Evolutionary conservation across 2,113 vertebrate species (phyloP).

Genomic region (Galbula dea): DNA sequence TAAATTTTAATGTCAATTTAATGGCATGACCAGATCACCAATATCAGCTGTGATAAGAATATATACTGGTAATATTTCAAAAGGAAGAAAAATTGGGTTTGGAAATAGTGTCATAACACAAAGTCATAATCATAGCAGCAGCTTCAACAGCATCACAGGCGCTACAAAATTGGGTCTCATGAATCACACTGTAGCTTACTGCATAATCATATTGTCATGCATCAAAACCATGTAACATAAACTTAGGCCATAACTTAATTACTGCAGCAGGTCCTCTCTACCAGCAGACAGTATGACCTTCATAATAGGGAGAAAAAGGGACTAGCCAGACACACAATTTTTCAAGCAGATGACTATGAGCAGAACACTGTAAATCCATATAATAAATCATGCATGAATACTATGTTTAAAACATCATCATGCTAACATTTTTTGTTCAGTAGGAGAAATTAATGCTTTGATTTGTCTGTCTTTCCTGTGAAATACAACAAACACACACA

Average conservation of each 20-base stretch:
- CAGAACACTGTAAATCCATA: neutral
- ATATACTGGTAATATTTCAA: neutral
- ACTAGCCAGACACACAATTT: neutral
- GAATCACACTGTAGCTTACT: constrained; percentile 24
- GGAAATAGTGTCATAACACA: constrained; percentile 1
- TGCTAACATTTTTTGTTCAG: neutral
- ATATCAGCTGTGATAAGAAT: neutral
- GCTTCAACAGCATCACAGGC: neutral
- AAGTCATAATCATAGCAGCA: neutral
- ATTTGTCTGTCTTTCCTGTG: neutral
- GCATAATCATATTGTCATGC: neutral
- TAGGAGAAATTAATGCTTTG: neutral
- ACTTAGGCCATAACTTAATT: neutral
- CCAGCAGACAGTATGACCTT: neutral
- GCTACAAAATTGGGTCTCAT: neutral
- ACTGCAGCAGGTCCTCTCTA: neutral
- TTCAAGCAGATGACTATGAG: neutral
- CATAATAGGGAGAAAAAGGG: neutral
- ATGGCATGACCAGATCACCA: neutral
- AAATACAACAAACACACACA: neutral
- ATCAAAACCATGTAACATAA: constrained; percentile 29
- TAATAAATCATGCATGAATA: neutral
- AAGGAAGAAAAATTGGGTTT: neutral
- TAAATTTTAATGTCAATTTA: neutral
- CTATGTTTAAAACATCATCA: neutral